These are phyloP conservation scores for Zapus hudsonius DNA, from an alignment of 2,113 vertebrate species.

Conservation along the genomic window DNA sequence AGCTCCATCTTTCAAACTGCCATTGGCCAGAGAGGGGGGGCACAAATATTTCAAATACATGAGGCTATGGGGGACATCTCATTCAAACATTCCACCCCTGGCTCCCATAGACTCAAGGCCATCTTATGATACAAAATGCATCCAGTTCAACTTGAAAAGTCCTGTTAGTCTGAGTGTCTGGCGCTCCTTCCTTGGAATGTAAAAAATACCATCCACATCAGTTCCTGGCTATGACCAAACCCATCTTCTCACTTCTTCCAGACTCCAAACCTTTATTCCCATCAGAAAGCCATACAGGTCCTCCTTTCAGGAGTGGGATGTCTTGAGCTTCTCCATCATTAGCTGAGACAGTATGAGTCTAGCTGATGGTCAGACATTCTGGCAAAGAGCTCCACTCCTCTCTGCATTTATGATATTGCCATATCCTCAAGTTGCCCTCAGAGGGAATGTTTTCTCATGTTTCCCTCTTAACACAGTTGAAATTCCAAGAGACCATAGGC, in stretches of 20 bases:
- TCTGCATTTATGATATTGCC: neutral
- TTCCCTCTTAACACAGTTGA: neutral
- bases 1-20: too few species aligned
- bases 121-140: too few species aligned
- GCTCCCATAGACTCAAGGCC: too few species aligned
- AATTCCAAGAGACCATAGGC: slow-evolving; percentile 1
- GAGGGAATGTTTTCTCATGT: neutral
- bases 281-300: neutral
- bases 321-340: neutral
- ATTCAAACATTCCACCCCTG: too few species aligned
- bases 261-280: neutral
- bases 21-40: too few species aligned
- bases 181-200: neutral
- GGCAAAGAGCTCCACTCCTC: neutral
- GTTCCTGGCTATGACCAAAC: neutral
- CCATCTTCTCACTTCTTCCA: neutral
- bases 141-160: too few species aligned
- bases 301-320: neutral
- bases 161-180: neutral
- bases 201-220: neutral
- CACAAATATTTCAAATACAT: too few species aligned
- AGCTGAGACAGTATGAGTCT: neutral
- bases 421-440: neutral
- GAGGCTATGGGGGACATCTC: too few species aligned
- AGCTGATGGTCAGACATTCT: neutral